Percentiles rank a stretch among this genome's conserved stretches.
These are phyloP conservation scores for Melieria omissa DNA, from an alignment of 2,888 invertebrate species.

Conservation along the genomic window DNA sequence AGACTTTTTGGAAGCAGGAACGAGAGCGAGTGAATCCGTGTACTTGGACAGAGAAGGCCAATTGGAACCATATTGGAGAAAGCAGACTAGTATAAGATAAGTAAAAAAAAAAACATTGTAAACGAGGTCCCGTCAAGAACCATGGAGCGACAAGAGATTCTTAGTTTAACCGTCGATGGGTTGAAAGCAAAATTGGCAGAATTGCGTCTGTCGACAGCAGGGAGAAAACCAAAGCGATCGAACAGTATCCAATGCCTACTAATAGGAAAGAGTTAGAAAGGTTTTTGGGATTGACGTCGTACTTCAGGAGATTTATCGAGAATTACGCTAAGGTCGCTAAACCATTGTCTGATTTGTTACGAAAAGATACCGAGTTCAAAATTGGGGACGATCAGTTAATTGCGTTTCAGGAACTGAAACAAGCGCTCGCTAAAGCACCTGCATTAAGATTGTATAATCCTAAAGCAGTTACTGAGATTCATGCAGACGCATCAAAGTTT, in stretches of 20 bases:
- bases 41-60: too few relatives aligned
- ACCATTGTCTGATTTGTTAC: slow-evolving; percentile 52
- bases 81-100: too few relatives aligned
- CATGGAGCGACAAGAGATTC: too few relatives aligned
- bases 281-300: slow-evolving; percentile 41
- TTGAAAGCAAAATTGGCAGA: background rate
- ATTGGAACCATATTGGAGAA: too few relatives aligned
- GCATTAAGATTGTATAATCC: slow-evolving; percentile 40
- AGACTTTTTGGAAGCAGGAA: too few relatives aligned
- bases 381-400: slow-evolving; percentile 8
- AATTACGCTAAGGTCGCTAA: slow-evolving; percentile 52
- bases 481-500: slow-evolving; percentile 43
- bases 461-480: slow-evolving; percentile 38
- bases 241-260: slow-evolving; percentile 34
- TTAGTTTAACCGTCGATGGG: too few relatives aligned
- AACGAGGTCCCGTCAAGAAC: too few relatives aligned
- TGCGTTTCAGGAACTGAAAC: slow-evolving; percentile 28
- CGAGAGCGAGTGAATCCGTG: too few relatives aligned
- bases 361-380: slow-evolving; percentile 33
- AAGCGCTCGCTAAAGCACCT: slow-evolving; percentile 28
- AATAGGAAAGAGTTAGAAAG: slow-evolving; percentile 35
- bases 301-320: slow-evolving; percentile 34
- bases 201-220: too few relatives aligned
- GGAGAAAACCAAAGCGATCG: slow-evolving; percentile 31
- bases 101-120: too few relatives aligned